Base-by-base conservation (phyloP, 2,888 invertebrate genomes). In the Axea sp. region DNA sequence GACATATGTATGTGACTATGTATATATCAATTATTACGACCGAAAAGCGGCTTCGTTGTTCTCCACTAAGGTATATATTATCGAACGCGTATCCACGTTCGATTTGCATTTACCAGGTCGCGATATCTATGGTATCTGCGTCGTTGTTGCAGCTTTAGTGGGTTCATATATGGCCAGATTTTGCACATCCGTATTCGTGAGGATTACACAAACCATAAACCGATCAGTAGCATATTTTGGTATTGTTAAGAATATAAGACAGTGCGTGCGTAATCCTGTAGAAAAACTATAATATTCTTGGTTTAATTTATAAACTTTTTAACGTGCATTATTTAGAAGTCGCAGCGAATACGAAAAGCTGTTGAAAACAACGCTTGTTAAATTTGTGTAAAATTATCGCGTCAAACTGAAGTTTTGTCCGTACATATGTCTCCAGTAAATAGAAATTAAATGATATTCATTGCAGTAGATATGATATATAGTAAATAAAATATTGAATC, bases 21-120 rank as follows among this genome's bases (percentile, higher is more conserved):
- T 82, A 82, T 83, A 84, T 84, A 84, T 84, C 84, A 84, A 84
- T 84, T 84, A 84, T 84, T 83, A 81, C 80, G 77, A 57, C 45
- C 72, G 78, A 64, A 35, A 43, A 59, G 59, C 71, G 69, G 57
- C 67, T 39, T 76, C 75, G 60, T 62, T 68, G 41, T 62, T 55
- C 35, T 73, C 62, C 33, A 59, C 68, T 43, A 60, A 39, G 59
- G 65, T 67, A 67, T 73, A 67, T 73, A 73, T 73, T 73, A 67
- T 73, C 59, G 51, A 30, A 64, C 43, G 39, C 49, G 12, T 49
- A 62, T 47, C 35, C 49, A 24, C 39, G 57, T 43, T 60, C 64
- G 65, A 75, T 75, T 69, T 75, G 65, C 74, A 75, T 75, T 75
- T 71, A 47, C 65, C 65, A 55, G 49, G 59, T 41, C 55, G 41